A percentile compares a stretch with the other conserved stretches of the same genome.
phyloP scores from a whole-genome alignment of 2,888 invertebrate genomes.

The Macrophya alboannulata region DNA sequence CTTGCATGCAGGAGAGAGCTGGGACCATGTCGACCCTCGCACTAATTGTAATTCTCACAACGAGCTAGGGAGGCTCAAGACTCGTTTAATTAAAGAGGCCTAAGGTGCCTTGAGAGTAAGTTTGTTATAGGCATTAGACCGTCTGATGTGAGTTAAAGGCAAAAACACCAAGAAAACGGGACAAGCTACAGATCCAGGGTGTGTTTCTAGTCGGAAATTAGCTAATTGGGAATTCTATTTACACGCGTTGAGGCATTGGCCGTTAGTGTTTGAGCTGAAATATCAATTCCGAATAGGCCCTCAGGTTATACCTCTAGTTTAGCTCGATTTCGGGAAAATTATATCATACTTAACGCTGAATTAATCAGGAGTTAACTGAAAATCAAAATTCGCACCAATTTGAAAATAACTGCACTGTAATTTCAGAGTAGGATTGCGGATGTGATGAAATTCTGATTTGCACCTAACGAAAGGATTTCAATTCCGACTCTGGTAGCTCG shows the following conservation, averaged over 20 bases:
- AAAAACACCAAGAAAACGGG: not conserved
- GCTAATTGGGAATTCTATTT: constrained; percentile 20
- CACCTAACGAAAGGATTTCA: too few species aligned
- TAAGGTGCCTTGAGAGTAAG: constrained; percentile 13
- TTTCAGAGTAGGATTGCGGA: too few species aligned
- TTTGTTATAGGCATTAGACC: constrained; percentile 34
- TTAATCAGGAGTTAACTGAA: not conserved
- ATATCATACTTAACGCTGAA: not conserved
- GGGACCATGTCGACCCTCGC: not conserved
- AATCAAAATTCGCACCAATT: not conserved
- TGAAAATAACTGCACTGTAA: too few species aligned
- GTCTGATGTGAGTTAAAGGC: not conserved
- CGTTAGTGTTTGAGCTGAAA: not conserved
- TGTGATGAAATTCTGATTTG: too few species aligned
- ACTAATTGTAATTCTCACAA: constrained; percentile 49
- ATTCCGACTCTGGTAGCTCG: too few species aligned
- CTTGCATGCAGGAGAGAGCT: not conserved
- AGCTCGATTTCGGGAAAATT: not conserved
- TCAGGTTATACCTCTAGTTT: not conserved
- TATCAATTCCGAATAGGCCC: not conserved
- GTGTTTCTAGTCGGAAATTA: constrained; percentile 31
- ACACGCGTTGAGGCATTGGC: not conserved
- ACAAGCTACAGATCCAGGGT: not conserved
- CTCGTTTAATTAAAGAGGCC: constrained; percentile 51
- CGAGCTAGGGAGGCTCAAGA: constrained; percentile 23